phyloP scores from a whole-genome alignment of 2,113 vertebrate genomes.

The Deroptyus accipitrinus region DNA sequence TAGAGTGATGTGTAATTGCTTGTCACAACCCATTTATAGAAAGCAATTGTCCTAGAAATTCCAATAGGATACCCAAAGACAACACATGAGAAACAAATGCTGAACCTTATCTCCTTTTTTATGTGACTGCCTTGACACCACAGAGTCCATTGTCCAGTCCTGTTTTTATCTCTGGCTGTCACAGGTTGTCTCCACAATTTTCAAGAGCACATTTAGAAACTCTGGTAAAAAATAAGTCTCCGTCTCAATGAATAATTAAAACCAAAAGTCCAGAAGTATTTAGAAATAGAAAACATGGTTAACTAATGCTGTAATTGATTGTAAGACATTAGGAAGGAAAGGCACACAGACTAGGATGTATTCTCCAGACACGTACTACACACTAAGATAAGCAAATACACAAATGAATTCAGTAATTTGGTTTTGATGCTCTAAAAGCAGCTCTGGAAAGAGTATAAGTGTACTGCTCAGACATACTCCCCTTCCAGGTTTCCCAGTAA shows the following conservation, averaged over 20 bases:
- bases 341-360: background rate
- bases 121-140: background rate
- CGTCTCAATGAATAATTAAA: background rate
- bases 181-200: background rate
- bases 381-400: background rate
- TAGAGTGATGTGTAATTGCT: slow-evolving; percentile 10
- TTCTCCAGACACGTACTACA: background rate
- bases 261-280: slow-evolving; percentile 16
- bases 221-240: background rate
- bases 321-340: background rate
- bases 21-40: slow-evolving; percentile 46
- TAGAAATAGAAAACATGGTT: background rate
- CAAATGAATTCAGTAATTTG: background rate
- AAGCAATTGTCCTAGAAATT: slow-evolving; percentile 6
- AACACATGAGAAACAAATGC: background rate
- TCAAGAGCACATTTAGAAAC: background rate
- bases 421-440: background rate
- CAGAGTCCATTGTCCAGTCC: background rate
- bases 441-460: background rate
- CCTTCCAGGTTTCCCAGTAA: background rate
- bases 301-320: background rate
- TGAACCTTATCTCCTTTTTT: slow-evolving; percentile 4
- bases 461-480: background rate
- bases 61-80: background rate
- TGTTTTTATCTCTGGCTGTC: slow-evolving; percentile 24